Percentiles rank a stretch among this genome's conserved stretches.
These are phyloP conservation scores for Sparus aurata DNA, from an alignment of 2,797 vertebrate species.

Conservation along the genomic window DNA sequence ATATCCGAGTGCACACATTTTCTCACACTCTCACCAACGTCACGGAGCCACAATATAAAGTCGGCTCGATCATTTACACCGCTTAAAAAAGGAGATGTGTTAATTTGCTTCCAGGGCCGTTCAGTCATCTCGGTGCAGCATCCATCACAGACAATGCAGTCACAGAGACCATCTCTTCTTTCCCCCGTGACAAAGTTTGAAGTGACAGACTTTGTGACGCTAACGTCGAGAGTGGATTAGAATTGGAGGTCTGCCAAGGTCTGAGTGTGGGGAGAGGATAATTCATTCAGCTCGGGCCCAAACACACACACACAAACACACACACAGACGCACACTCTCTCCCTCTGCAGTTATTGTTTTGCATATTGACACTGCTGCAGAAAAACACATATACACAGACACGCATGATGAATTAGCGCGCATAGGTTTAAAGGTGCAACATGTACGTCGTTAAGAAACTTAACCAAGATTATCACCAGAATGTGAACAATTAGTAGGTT, in stretches of 20 bases:
- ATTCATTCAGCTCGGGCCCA: conserved; percentile 61
- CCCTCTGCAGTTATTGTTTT: conserved; percentile 47
- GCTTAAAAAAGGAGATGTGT: conserved; percentile 33
- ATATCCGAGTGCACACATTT: conserved; percentile 63
- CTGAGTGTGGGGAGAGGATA: conserved; percentile 57
- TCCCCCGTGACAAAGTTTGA: conserved; percentile 53
- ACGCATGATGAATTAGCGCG: conserved; percentile 6
- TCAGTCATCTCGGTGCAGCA: conserved; percentile 56
- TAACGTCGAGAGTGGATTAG: conserved; percentile 68
- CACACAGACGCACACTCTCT: not conserved
- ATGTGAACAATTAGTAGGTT: too few species aligned
- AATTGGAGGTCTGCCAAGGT: conserved; percentile 57
- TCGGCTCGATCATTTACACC: conserved; percentile 32
- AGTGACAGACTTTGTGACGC: conserved; percentile 62
- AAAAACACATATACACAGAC: conserved; percentile 1
- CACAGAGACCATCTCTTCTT: conserved; percentile 38
- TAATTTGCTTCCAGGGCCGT: conserved; percentile 54
- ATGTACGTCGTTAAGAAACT: too few species aligned
- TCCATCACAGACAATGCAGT: conserved; percentile 39
- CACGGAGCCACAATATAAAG: conserved; percentile 38
- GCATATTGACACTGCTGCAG: conserved; percentile 40
- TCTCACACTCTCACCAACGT: conserved; percentile 29
- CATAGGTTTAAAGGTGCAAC: not conserved
- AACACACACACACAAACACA: conserved; percentile 18
- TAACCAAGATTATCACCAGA: too few species aligned